phyloP scores from a whole-genome alignment of 2,888 invertebrate species.

The Aspidiotus destructor region DNA sequence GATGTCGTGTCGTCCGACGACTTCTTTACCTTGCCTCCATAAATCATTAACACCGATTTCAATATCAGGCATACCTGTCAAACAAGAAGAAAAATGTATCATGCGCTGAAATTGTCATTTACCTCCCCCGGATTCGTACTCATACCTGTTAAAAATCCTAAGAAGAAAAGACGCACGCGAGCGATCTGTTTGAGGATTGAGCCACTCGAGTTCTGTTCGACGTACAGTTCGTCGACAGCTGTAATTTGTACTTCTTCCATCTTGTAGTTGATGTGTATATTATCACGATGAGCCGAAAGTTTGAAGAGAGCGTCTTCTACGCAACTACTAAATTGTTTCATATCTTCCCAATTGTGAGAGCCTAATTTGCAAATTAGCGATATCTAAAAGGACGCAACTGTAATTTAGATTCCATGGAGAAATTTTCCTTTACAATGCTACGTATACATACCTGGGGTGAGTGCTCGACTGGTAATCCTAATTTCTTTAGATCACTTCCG shows the following conservation, averaged over 20 bases:
- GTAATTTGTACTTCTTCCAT: conserved; percentile 93
- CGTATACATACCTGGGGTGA: conserved; percentile 65
- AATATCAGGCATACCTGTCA: conserved; percentile 79
- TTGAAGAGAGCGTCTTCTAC: conserved; percentile 89
- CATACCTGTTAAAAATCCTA: conserved; percentile 84
- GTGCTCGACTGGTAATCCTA: conserved; percentile 92
- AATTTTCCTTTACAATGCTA: background rate
- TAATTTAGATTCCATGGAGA: background rate
- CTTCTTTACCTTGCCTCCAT: conserved; percentile 96
- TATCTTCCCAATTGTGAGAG: conserved; percentile 74
- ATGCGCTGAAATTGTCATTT: background rate
- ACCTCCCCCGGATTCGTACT: background rate
- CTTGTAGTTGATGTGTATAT: conserved; percentile 74
- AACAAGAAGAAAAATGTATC: conserved; percentile 5
- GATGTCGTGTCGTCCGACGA: conserved; percentile 97
- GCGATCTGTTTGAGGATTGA: conserved; percentile 82
- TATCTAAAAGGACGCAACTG: conserved; percentile 49
- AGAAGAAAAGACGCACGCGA: conserved; percentile 86
- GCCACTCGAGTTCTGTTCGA: conserved; percentile 78
- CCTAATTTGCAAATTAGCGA: conserved; percentile 95
- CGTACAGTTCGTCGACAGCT: conserved; percentile 83
- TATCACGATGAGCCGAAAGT: conserved; percentile 72
- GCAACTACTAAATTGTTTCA: conserved; percentile 81
- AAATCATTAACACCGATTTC: conserved; percentile 97
- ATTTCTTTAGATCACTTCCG: conserved; percentile 81